These are phyloP conservation scores for Pentamera pediparva DNA, from an alignment of 53 echinoderm and acorn worm species.

Conservation along the genomic window DNA sequence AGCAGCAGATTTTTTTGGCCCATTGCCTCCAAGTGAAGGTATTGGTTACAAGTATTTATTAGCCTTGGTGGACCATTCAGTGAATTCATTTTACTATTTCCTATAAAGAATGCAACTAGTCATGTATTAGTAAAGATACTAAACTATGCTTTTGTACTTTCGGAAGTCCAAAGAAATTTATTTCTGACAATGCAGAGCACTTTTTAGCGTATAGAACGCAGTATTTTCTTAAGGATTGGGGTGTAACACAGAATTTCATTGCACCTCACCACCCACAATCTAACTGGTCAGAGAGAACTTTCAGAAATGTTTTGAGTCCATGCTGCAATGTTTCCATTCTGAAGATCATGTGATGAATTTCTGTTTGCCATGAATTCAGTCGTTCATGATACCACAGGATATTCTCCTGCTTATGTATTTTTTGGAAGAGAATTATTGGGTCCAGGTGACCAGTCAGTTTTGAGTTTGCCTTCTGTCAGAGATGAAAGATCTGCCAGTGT, in stretches of 20 bases:
- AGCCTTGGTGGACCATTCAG: conserved; percentile 28
- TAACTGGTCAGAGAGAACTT: conserved; percentile 53
- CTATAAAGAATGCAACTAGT: conserved; percentile 37
- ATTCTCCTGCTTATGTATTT: conserved; percentile 31
- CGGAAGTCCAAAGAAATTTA: conserved; percentile 42
- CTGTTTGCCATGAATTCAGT: conserved; percentile 40
- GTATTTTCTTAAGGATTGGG: conserved; percentile 41
- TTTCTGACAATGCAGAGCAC: conserved; percentile 60
- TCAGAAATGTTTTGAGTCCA: conserved; percentile 49
- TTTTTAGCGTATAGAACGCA: conserved; percentile 37
- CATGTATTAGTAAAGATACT: conserved; percentile 20
- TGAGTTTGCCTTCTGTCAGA: background rate
- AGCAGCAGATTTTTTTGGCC: conserved; percentile 53
- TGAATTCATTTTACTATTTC: conserved; percentile 43
- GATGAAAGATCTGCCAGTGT: conserved; percentile 1
- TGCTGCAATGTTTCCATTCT: conserved; percentile 41
- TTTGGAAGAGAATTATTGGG: conserved; percentile 22
- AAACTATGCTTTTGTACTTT: conserved; percentile 40
- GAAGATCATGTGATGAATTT: conserved; percentile 48
- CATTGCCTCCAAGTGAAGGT: conserved; percentile 34
- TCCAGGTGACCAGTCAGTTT: conserved; percentile 8
- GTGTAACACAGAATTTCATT: conserved; percentile 46
- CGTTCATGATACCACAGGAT: conserved; percentile 48
- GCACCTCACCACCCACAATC: conserved; percentile 57
- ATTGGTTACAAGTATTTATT: conserved; percentile 36